Conservation (phyloP, 2,888 invertebrate species). For the Dinocampus coccinellae region DNA sequence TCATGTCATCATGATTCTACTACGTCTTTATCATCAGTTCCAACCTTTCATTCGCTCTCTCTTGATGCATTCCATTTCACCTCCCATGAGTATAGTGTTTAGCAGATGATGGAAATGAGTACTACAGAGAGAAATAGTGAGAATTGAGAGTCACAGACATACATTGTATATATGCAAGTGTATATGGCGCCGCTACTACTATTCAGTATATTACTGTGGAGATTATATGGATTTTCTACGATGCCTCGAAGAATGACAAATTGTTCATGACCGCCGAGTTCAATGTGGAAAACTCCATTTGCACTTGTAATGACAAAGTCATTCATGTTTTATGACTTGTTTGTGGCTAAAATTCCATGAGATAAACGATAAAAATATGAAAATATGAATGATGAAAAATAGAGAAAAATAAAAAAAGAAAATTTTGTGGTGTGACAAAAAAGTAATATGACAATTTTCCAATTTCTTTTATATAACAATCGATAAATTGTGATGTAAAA, state of each 20-base stretch:
- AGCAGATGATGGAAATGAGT: slow-evolving; percentile 27
- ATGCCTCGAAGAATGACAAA: slow-evolving; percentile 42
- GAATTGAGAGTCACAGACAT: slow-evolving; percentile 13
- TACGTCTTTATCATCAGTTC: slow-evolving; percentile 10
- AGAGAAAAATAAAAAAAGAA: neutral
- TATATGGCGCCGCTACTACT: neutral
- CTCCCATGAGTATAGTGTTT: slow-evolving; percentile 14
- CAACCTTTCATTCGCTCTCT: neutral
- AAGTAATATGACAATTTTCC: too few species aligned
- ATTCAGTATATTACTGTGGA: slow-evolving; percentile 36
- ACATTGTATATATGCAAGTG: neutral
- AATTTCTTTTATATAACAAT: too few species aligned
- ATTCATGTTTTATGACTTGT: slow-evolving; percentile 6
- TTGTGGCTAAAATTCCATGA: neutral
- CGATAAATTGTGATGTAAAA: too few species aligned
- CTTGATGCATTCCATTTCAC: slow-evolving; percentile 1
- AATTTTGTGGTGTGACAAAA: neutral
- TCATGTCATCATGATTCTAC: slow-evolving; percentile 19
- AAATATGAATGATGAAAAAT: slow-evolving; percentile 1
- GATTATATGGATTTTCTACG: slow-evolving; percentile 42
- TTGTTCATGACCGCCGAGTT: slow-evolving; percentile 34
- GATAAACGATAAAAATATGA: neutral
- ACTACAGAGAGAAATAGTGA: slow-evolving; percentile 4
- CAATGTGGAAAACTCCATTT: slow-evolving; percentile 21
- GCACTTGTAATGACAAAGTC: slow-evolving; percentile 16